Percentiles rank a stretch among this genome's conserved stretches.
Conservation (phyloP, 2,888 invertebrate genomes). For the Lochmaea crataegi region DNA sequence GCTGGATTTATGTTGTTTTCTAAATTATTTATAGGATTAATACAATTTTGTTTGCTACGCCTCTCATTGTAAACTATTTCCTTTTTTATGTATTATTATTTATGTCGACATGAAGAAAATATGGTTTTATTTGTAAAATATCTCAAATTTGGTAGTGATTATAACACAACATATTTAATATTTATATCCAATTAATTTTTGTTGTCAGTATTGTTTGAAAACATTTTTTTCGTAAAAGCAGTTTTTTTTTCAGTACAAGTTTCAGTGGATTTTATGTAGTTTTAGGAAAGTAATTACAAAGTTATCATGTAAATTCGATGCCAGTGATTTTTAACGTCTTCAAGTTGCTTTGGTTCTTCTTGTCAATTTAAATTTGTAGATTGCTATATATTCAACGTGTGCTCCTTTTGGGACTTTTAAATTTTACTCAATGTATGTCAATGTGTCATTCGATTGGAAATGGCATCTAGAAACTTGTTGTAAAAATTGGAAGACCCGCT, state of each 20-base stretch:
- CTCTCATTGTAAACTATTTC: background rate
- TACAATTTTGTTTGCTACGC: background rate
- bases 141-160: background rate
- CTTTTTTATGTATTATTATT: background rate
- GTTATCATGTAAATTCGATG: background rate
- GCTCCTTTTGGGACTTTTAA: background rate
- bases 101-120: background rate
- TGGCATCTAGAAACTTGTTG: too few species aligned
- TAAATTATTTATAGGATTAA: too few species aligned
- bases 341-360: background rate
- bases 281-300: background rate
- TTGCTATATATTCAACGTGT: background rate
- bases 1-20: too few species aligned
- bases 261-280: background rate
- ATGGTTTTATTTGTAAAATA: too few species aligned
- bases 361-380: background rate
- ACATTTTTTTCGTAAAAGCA: too few species aligned
- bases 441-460: too few species aligned
- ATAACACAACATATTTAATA: background rate
- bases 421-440: too few species aligned
- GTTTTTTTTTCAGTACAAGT: too few species aligned
- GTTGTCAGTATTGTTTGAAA: too few species aligned
- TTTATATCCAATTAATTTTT: too few species aligned
- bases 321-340: background rate
- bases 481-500: too few species aligned